phyloP scores from a whole-genome alignment of 2,797 vertebrate species.

The Pachyuromys duprasi region DNA sequence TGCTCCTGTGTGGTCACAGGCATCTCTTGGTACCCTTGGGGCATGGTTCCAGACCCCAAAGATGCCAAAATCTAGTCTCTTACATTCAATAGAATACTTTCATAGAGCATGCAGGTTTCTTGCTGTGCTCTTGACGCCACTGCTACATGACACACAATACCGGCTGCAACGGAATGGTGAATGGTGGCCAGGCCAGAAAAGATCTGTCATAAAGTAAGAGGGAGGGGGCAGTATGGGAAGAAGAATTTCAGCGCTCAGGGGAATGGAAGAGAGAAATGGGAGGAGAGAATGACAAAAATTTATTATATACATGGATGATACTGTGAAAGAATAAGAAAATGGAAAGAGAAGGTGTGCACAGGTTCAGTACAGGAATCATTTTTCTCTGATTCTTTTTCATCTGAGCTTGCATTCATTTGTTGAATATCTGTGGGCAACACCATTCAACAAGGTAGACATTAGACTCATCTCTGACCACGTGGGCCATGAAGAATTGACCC shows the following conservation, averaged over 20 bases:
- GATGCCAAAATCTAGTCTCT: background rate
- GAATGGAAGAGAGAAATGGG: background rate
- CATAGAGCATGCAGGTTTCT: background rate
- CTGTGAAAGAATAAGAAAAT: background rate
- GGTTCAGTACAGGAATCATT: background rate
- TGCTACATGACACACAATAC: background rate
- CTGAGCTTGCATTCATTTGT: background rate
- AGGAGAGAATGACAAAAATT: background rate
- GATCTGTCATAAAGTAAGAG: background rate
- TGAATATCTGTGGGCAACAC: background rate
- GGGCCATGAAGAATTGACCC: background rate
- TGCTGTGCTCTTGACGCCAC: background rate
- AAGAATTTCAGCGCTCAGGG: background rate
- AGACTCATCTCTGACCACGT: background rate
- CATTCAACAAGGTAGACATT: background rate
- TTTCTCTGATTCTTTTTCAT: background rate
- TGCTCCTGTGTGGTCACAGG: background rate
- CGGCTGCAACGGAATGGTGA: background rate
- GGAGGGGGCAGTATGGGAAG: background rate
- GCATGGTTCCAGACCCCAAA: background rate
- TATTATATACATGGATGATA: background rate
- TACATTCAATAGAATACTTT: background rate
- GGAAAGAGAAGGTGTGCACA: background rate
- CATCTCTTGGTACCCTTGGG: background rate
- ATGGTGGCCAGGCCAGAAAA: background rate